Evolutionary conservation across 2,888 invertebrate genomes (phyloP), one percentile per base, ranked within the genome.

Genomic region (Arenicola marina): DNA sequence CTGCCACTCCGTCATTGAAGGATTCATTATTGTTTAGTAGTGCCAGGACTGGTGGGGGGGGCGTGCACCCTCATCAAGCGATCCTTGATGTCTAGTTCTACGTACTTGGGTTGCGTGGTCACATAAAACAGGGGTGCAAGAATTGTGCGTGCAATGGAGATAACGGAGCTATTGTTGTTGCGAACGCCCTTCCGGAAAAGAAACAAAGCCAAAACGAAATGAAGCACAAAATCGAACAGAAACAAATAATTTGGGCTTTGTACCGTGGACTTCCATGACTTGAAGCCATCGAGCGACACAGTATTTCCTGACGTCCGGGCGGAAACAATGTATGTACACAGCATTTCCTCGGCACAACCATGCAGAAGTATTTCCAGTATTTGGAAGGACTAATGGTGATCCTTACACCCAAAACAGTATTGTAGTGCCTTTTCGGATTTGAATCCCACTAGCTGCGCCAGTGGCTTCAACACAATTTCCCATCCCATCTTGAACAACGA

Each of bases 391-490:
- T 38, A 15, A 18, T 38, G 38, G 38, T 38, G 38, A 18, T 38
- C 38, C 38, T 38, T 38, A 18, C 11, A 11, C 38, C 11, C 11
- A 15, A 15, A 18, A 18, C 38, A 38, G 38, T 15, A 38, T 18
- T 38, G 11, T 18, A 18, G 11, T 11, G 38, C 38, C 11, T 38
- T 11, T 11, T 38, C 18, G 11, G 38, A 38, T 15, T 11, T 15
- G 11, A 38, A 18, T 18, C 38, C 38, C 18, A 38, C 11, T 18
- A 15, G 38, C 38, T 38, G 11, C 11, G 38, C 38, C 38, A 38
- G 18, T 11, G 11, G 11, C 38, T 38, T 38, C 18, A 38, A 18
- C 18, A 38, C 18, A 38, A 18, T 38, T 95, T 38, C 11, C 18
- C 18, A 38, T 38, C 11, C 38, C 18, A 38, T 38, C 11, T 18